Percentiles rank a stretch among this genome's conserved stretches.
These are phyloP conservation scores for Eurytoma adleriae DNA, from an alignment of 2,888 invertebrate genomes.

Conservation along the genomic window DNA sequence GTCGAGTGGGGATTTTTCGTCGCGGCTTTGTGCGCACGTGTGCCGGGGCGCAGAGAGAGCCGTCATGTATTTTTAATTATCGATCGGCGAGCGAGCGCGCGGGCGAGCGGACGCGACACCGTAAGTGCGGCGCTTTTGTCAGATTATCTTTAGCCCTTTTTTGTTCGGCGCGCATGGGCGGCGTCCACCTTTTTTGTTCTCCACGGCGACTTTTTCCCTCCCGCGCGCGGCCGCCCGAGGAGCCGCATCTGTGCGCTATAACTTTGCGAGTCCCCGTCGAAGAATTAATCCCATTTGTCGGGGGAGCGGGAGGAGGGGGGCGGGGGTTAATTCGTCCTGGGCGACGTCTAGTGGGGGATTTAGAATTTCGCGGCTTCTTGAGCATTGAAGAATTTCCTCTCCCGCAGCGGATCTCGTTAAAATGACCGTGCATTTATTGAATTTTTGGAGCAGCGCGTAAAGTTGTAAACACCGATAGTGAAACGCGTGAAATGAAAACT, in stretches of 20 bases:
- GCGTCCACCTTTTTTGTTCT: background rate
- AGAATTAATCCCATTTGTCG: slow-evolving; percentile 2
- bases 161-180: slow-evolving; percentile 9
- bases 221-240: background rate
- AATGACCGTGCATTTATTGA: too few relatives aligned
- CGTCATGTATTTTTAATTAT: slow-evolving; percentile 54
- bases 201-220: background rate
- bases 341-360: too few relatives aligned
- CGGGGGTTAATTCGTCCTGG: background rate
- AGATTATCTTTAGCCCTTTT: slow-evolving; percentile 43
- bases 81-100: slow-evolving; percentile 38
- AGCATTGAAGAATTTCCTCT: too few relatives aligned
- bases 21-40: slow-evolving; percentile 17
- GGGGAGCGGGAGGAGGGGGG: background rate
- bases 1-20: background rate
- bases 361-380: too few relatives aligned
- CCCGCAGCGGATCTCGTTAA: too few relatives aligned
- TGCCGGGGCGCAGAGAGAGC: background rate
- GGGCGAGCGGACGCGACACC: background rate
- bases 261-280: too few relatives aligned
- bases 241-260: too few relatives aligned
- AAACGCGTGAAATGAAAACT: slow-evolving; percentile 14
- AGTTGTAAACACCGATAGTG: too few relatives aligned
- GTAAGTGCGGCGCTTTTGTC: slow-evolving; percentile 29
- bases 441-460: too few relatives aligned